Base-by-base conservation (phyloP, 2,888 invertebrate genomes). In the Poecilobothrus nobilitatus region DNA sequence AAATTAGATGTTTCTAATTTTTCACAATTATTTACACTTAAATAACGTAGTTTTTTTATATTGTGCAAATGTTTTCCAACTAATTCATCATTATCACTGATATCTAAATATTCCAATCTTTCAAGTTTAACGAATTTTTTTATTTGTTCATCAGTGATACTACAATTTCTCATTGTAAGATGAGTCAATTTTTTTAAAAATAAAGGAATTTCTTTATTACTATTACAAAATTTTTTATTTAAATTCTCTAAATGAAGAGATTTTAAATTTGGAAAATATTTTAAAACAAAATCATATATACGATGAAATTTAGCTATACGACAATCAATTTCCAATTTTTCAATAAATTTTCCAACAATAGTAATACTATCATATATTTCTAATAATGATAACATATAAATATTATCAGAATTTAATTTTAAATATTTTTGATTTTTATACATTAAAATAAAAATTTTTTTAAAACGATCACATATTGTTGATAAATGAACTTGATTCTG, bases 231-330 rank as follows among this genome's bases (percentile, higher is more conserved):
- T 33, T 37, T 33, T 20, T 34, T 65, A 37, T 65, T 37, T 20
- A 65, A 33, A n/a, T 65, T 20, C 22, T 65, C 33, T 34, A 65
- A n/a, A n/a, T 65, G 20, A 34, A 65, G 33, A n/a, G 8, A 9
- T 65, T 65, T 65, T 65, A 65, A 65, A 65, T 65, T 34, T 65
- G 65, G 34, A 20, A 65, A 65, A 65, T n/a, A 65, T 65, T 65
- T 65, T 1, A 65, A 37, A 33, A 65, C 34, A 65, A 65, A 65
- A 37, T 65, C 65, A 65, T 65, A 65, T 20, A 65, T 37, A 20
- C 65, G 65, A 65, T 65, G 5, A 65, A 65, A 65, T 65, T 20
- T 34, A 5, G 5, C 5, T 37, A 65, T 34, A 22, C 22, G 63
- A 37, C 65, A 65, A 65, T 65, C 33, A 20, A 65, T n/a, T 34